Conservation (phyloP, 1,140 invertebrate genomes). For the Drosophila leontia region DNA sequence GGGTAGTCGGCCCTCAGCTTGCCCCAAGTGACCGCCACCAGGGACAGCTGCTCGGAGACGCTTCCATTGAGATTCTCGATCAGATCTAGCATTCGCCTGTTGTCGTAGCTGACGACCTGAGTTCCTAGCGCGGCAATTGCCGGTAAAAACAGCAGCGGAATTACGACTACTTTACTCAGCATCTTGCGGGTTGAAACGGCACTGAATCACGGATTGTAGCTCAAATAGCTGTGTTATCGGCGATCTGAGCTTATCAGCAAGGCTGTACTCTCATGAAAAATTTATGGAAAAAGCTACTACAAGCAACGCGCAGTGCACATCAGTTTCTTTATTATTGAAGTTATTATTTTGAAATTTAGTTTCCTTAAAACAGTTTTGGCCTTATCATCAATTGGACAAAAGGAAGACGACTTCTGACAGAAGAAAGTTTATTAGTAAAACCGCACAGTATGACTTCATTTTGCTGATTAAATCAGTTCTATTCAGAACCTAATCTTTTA, state of each 20-base stretch:
- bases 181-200: slow-evolving; percentile 19
- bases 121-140: slow-evolving; percentile 15
- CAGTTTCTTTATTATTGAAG: not conserved
- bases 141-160: slow-evolving; percentile 8
- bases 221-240: slow-evolving; percentile 3
- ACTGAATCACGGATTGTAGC: slow-evolving; percentile 9
- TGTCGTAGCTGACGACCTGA: slow-evolving; percentile 40
- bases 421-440: too few species aligned
- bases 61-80: slow-evolving; percentile 31
- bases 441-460: too few species aligned
- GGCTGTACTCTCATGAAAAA: not conserved
- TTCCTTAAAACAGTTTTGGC: not conserved
- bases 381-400: not conserved
- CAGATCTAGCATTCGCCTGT: slow-evolving; percentile 35
- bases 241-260: slow-evolving; percentile 25
- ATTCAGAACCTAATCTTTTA: too few species aligned
- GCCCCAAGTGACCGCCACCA: slow-evolving; percentile 41
- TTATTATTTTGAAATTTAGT: not conserved
- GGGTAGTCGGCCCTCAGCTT: slow-evolving; percentile 40
- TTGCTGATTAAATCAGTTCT: too few species aligned
- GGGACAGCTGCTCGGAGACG: slow-evolving; percentile 26
- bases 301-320: not conserved
- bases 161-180: slow-evolving; percentile 1
- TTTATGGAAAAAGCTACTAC: not conserved
- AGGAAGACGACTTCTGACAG: not conserved